Conservation (phyloP, 2,888 invertebrate species). For the Caenorhabditis macrosperma region DNA sequence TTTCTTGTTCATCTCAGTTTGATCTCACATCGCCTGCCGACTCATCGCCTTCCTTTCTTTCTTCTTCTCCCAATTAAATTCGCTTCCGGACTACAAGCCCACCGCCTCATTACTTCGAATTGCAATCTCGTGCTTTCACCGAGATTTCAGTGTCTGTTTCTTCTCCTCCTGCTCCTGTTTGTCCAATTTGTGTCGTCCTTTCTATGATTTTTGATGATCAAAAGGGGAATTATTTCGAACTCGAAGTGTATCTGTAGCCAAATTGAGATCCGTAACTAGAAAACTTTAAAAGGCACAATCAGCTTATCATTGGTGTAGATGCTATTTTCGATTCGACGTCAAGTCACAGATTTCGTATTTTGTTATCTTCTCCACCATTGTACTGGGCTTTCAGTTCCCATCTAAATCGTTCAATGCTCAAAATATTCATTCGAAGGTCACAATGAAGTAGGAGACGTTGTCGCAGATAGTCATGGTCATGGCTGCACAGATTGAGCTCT, state of each 20-base stretch:
- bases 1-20: not conserved
- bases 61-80: conserved; percentile 6
- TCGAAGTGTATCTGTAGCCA: not conserved
- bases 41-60: conserved; percentile 2
- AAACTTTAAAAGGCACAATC: too few species aligned
- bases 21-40: not conserved
- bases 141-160: not conserved
- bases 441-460: too few species aligned
- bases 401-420: too few species aligned
- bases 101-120: not conserved
- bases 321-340: too few species aligned
- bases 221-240: not conserved
- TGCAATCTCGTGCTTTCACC: not conserved
- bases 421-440: too few species aligned
- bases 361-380: too few species aligned
- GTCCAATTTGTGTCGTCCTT: conserved; percentile 3
- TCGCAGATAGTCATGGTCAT: too few species aligned
- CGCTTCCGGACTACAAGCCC: conserved; percentile 7
- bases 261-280: too few species aligned
- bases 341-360: too few species aligned
- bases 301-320: too few species aligned
- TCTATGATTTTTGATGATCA: not conserved
- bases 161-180: not conserved
- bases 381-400: too few species aligned
- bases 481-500: too few species aligned